Evolutionary conservation across 2,888 invertebrate species (phyloP).

Genomic region (Poecilus cupreus): DNA sequence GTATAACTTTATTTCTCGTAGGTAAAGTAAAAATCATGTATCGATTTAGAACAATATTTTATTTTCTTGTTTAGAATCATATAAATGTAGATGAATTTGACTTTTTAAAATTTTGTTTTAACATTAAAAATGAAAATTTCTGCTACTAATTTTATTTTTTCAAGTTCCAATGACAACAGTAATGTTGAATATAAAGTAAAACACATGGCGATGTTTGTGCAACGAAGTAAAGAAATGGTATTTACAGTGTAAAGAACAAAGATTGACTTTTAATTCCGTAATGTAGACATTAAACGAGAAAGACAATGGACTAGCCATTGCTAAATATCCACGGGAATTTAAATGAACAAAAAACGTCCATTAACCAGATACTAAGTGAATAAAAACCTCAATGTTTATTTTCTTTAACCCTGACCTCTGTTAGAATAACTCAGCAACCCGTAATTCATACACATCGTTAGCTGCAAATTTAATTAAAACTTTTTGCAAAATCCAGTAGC

Average conservation of each 20-base stretch:
- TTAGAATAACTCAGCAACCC: not conserved
- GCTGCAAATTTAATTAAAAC: not conserved
- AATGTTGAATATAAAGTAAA: not conserved
- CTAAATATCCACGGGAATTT: not conserved
- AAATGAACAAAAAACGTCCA: not conserved
- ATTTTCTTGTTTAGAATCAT: too few relatives aligned
- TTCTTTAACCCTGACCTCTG: not conserved
- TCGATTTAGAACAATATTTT: too few relatives aligned
- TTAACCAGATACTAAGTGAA: not conserved
- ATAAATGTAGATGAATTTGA: too few relatives aligned
- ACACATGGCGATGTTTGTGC: not conserved
- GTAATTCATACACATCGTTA: constrained; percentile 18
- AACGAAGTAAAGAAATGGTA: not conserved
- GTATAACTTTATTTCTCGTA: too few relatives aligned
- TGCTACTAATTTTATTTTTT: not conserved
- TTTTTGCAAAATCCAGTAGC: constrained; percentile 7
- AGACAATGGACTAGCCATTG: constrained; percentile 4
- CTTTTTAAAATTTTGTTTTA: too few relatives aligned
- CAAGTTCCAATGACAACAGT: not conserved
- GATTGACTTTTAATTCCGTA: constrained; percentile 27
- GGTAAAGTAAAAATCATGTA: too few relatives aligned
- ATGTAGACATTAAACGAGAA: constrained; percentile 5
- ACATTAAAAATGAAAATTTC: too few relatives aligned
- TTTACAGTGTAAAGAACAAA: not conserved
- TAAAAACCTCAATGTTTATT: not conserved